A percentile compares a stretch with the other conserved stretches of the same genome.
Conservation (phyloP, 2,113 vertebrate species). For the Fregetta grallaria region DNA sequence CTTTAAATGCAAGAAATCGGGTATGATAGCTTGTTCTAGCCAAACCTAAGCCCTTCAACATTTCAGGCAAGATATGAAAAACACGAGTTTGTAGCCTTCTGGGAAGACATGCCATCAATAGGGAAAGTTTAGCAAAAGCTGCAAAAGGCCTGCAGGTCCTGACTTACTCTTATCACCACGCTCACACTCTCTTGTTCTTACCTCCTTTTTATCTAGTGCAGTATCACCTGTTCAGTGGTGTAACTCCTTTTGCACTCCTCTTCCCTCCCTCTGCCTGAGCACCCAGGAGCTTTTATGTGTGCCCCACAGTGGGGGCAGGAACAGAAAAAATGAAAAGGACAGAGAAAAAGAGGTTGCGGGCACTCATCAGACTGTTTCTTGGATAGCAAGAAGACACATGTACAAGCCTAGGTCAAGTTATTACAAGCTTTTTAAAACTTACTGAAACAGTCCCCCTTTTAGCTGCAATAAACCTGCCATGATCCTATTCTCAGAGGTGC, state of each 20-base stretch:
- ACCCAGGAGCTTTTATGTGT: neutral
- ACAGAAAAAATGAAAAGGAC: neutral
- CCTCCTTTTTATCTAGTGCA: neutral
- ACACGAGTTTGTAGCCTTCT: neutral
- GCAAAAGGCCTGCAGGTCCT: neutral
- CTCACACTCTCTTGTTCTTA: neutral
- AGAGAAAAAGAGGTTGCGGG: neutral
- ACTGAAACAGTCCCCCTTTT: neutral
- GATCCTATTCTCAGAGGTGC: neutral
- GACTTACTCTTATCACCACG: neutral
- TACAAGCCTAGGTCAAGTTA: neutral
- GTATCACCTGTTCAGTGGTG: neutral
- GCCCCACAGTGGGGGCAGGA: neutral
- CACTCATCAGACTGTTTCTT: neutral
- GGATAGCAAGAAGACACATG: neutral
- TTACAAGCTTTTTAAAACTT: neutral
- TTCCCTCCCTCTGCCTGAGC: neutral
- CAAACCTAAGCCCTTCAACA: neutral
- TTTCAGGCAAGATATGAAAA: neutral
- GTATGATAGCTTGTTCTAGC: neutral
- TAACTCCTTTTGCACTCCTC: neutral
- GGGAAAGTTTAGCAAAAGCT: neutral
- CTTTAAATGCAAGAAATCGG: neutral
- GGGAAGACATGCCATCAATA: fast-evolving
- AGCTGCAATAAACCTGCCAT: neutral